These are phyloP conservation scores for Lycorma delicatula DNA, from an alignment of 1,140 invertebrate species.

Conservation along the genomic window DNA sequence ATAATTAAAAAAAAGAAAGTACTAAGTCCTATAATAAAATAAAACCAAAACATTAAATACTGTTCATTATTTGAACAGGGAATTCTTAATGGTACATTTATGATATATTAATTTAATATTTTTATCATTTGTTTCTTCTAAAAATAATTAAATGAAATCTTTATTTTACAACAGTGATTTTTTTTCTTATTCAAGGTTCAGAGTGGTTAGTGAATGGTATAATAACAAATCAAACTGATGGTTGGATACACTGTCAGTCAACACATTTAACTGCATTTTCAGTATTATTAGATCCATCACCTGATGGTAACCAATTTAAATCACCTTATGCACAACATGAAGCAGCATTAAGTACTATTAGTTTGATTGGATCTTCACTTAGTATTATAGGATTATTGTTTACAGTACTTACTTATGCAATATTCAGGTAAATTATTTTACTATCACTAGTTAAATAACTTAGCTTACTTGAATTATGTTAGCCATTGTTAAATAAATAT, in stretches of 20 bases:
- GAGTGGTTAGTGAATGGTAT: slow-evolving; percentile 42
- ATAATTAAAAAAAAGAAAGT: too few species aligned
- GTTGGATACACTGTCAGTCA: slow-evolving; percentile 37
- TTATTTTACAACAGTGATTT: too few species aligned
- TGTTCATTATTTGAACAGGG: too few species aligned
- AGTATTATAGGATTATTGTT: slow-evolving; percentile 39
- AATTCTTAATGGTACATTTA: too few species aligned
- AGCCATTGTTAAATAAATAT: too few species aligned
- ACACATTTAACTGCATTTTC: slow-evolving; percentile 47
- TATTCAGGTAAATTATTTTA: slow-evolving; percentile 40
- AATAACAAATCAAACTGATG: slow-evolving; percentile 31
- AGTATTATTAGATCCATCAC: slow-evolving; percentile 40
- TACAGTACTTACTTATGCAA: slow-evolving; percentile 42
- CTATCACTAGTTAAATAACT: too few species aligned
- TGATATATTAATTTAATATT: too few species aligned
- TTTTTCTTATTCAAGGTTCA: slow-evolving; percentile 27
- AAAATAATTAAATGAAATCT: too few species aligned
- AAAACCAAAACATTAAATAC: too few species aligned
- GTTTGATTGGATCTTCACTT: slow-evolving; percentile 42
- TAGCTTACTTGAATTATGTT: too few species aligned
- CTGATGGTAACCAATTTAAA: slow-evolving; percentile 1
- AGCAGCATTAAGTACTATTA: slow-evolving; percentile 39
- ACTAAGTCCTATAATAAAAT: too few species aligned
- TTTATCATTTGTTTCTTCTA: too few species aligned
- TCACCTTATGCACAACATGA: slow-evolving; percentile 27